Conservation (phyloP, 2,113 vertebrate genomes). For the Callospermophilus lateralis region DNA sequence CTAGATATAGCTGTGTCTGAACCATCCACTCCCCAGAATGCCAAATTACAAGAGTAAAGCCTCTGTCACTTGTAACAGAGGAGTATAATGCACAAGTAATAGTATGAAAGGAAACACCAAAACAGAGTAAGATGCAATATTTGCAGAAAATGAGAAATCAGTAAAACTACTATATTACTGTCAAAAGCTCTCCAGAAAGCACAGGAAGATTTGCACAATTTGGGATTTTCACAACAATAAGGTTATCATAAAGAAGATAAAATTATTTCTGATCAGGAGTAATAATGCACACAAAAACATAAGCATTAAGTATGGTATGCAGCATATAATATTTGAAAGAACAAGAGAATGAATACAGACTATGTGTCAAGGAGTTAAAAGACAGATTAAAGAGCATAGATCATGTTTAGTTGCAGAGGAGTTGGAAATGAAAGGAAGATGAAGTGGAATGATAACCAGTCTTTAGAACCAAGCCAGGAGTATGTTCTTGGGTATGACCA, state of each 20-base stretch:
- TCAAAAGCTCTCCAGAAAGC: slow-evolving; percentile 33
- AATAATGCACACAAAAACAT: not conserved
- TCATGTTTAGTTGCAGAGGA: not conserved
- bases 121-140: slow-evolving; percentile 20
- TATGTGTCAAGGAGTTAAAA: not conserved
- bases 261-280: slow-evolving; percentile 23
- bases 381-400: not conserved
- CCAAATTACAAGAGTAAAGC: not conserved
- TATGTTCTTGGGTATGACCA: not conserved
- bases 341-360: not conserved
- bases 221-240: not conserved
- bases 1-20: not conserved
- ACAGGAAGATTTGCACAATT: not conserved
- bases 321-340: slow-evolving; percentile 1
- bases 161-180: not conserved
- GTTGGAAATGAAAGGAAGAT: not conserved
- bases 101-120: not conserved
- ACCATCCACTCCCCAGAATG: not conserved
- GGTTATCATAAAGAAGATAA: not conserved
- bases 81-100: not conserved
- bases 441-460: not conserved
- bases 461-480: not conserved
- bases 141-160: not conserved
- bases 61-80: not conserved
- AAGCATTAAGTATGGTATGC: not conserved